These are phyloP conservation scores for Platycheirus rosarum DNA, from an alignment of 2,888 invertebrate species.

Conservation along the genomic window DNA sequence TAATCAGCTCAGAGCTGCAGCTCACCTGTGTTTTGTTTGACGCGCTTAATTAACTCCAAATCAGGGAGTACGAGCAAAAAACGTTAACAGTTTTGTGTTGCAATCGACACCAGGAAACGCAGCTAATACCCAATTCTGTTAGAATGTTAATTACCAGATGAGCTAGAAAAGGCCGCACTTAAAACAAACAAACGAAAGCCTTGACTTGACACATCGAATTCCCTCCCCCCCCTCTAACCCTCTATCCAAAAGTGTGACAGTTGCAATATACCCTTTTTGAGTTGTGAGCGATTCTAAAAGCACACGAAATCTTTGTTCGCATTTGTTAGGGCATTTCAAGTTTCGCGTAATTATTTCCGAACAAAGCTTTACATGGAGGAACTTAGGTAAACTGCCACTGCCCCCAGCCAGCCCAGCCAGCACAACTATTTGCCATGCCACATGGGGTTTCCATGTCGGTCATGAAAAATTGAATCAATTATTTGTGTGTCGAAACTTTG, in stretches of 20 bases:
- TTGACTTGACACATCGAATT: conserved; percentile 62
- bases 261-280: conserved; percentile 59
- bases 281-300: conserved; percentile 2
- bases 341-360: conserved; percentile 67
- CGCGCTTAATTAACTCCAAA: conserved; percentile 63
- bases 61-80: conserved; percentile 42
- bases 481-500: conserved; percentile 69
- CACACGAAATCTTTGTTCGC: conserved; percentile 44
- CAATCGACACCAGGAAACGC: conserved; percentile 68
- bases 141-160: conserved; percentile 61
- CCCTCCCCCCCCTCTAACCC: background rate
- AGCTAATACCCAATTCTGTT: conserved; percentile 57
- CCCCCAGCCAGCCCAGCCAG: background rate
- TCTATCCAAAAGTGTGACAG: background rate
- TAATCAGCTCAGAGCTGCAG: conserved; percentile 21
- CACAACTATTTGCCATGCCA: conserved; percentile 1
- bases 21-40: conserved; percentile 33
- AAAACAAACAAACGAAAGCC: conserved; percentile 38
- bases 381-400: conserved; percentile 1
- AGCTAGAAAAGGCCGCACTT: conserved; percentile 22
- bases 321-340: conserved; percentile 70
- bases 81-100: conserved; percentile 1
- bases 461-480: conserved; percentile 73
- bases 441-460: conserved; percentile 68
- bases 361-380: conserved; percentile 57